phyloP scores from a whole-genome alignment of 1,140 invertebrate species.

The Magallana ariakensis region DNA sequence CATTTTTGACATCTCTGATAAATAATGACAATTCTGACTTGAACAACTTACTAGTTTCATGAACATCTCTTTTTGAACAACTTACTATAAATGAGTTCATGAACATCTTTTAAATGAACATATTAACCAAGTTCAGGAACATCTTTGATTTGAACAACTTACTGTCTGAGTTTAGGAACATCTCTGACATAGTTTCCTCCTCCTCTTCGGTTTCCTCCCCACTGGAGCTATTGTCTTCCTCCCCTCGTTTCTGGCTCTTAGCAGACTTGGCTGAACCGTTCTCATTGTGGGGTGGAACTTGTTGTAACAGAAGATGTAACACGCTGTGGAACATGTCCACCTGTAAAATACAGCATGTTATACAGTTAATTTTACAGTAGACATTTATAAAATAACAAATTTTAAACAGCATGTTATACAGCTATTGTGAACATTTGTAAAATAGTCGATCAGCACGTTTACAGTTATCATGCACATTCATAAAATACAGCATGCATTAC shows the following conservation, averaged over 20 bases:
- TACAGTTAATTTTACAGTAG: no score
- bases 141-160: background rate
- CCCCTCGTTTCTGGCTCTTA: slow-evolving; percentile 4
- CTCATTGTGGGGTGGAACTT: slow-evolving; percentile 69
- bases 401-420: background rate
- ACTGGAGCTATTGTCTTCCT: background rate
- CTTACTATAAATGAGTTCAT: background rate
- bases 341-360: slow-evolving; percentile 64
- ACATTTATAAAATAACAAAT: no score
- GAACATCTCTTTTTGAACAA: background rate
- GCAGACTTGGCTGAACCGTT: slow-evolving; percentile 50
- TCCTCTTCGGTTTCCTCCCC: slow-evolving; percentile 51
- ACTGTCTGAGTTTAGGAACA: slow-evolving; percentile 58
- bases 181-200: slow-evolving; percentile 59
- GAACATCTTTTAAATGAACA: background rate
- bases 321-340: slow-evolving; percentile 75
- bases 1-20: no score
- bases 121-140: background rate
- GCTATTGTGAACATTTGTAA: no score
- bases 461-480: no score
- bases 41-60: background rate
- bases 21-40: no score
- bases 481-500: no score
- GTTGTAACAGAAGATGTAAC: slow-evolving; percentile 75
- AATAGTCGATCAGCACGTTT: no score